phyloP scores from a whole-genome alignment of 2,113 vertebrate species.

The Andinoacara biseriatus region DNA sequence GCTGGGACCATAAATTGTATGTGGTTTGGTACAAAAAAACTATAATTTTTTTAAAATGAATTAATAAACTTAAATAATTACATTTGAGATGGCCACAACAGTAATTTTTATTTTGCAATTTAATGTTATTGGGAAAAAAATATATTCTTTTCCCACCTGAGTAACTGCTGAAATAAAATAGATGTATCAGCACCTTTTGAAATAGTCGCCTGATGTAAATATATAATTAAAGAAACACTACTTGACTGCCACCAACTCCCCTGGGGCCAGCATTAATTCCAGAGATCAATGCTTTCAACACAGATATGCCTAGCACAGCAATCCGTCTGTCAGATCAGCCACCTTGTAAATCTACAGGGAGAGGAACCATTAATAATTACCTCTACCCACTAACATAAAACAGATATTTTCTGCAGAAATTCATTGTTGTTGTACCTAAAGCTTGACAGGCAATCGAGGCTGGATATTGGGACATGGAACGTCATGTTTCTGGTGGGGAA shows the following conservation, averaged over 20 bases:
- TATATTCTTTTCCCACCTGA: slow-evolving; percentile 23
- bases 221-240: slow-evolving; percentile 82
- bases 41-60: neutral
- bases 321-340: slow-evolving; percentile 75
- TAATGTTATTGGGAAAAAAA: neutral
- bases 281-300: slow-evolving; percentile 77
- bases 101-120: slow-evolving; percentile 24
- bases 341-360: slow-evolving; percentile 73
- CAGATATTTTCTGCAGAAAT: slow-evolving; percentile 68
- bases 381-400: slow-evolving; percentile 59
- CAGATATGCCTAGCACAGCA: slow-evolving; percentile 78
- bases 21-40: slow-evolving; percentile 6
- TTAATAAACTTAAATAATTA: neutral
- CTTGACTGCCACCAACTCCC: slow-evolving; percentile 73
- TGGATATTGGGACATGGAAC: too few relatives aligned
- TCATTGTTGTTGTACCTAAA: slow-evolving; percentile 25
- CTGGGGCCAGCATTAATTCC: slow-evolving; percentile 72
- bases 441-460: neutral
- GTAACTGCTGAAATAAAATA: slow-evolving; percentile 43
- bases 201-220: slow-evolving; percentile 69
- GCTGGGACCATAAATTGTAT: slow-evolving; percentile 24
- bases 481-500: too few relatives aligned
- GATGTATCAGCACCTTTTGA: slow-evolving; percentile 67
- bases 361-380: slow-evolving; percentile 72
- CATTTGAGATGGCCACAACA: slow-evolving; percentile 2